Percentiles rank a stretch among this genome's conserved stretches.
phyloP scores from a whole-genome alignment of 37 sponge, comb jelly and placozoan genomes.

The Hexactinellida sp. region DNA sequence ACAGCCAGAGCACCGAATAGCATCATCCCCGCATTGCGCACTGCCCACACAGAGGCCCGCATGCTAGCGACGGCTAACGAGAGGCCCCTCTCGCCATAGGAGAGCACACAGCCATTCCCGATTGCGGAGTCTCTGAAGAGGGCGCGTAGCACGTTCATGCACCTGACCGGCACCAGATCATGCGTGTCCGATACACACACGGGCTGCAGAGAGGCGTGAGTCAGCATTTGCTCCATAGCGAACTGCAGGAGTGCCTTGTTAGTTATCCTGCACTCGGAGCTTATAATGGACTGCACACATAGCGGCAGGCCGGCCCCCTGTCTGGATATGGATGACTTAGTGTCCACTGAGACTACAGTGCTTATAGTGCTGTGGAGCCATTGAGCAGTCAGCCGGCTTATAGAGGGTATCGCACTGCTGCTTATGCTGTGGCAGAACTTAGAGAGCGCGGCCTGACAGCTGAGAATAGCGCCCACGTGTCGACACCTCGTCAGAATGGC shows the following conservation, averaged over 20 bases:
- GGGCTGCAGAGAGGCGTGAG: background rate
- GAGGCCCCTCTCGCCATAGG: background rate
- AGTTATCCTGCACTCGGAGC: background rate
- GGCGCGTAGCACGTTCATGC: background rate
- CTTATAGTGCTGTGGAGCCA: background rate
- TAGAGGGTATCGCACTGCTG: background rate
- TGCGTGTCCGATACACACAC: background rate
- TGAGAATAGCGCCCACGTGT: background rate
- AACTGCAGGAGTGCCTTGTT: background rate
- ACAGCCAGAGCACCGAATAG: background rate
- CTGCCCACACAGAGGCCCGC: background rate
- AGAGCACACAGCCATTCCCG: background rate
- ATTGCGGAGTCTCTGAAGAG: background rate
- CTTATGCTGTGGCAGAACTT: background rate
- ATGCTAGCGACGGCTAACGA: background rate
- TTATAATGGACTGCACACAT: background rate
- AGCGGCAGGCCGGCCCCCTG: background rate
- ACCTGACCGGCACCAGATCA: background rate
- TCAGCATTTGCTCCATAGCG: background rate
- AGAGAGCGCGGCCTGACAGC: background rate
- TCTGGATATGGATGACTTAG: background rate
- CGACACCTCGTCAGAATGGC: background rate
- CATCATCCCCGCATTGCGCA: background rate
- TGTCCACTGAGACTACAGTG: background rate
- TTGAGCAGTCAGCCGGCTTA: background rate